phyloP scores from a whole-genome alignment of 2,888 invertebrate genomes.

The Acronicta alni region DNA sequence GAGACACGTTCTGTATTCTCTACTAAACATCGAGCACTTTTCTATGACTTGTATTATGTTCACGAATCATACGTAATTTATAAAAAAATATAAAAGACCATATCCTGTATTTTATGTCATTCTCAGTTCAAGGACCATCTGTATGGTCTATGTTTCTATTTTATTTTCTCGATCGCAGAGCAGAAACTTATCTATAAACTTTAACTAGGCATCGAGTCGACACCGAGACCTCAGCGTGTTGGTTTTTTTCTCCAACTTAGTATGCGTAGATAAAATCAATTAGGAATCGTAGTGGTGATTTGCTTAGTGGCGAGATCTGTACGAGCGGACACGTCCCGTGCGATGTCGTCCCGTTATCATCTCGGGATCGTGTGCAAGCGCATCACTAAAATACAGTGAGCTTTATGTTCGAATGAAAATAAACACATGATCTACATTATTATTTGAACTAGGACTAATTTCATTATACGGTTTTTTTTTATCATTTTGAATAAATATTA shows the following conservation, averaged over 20 bases:
- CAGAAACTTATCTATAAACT: conserved; percentile 41
- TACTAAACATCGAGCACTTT: too few relatives aligned
- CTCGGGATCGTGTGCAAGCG: conserved; percentile 61
- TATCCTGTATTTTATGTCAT: background rate
- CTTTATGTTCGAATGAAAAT: conserved; percentile 8
- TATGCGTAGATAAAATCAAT: conserved; percentile 80
- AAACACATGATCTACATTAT: background rate
- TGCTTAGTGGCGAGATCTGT: conserved; percentile 71
- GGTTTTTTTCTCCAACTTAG: conserved; percentile 49
- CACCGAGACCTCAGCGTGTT: conserved; percentile 21
- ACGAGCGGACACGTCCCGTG: conserved; percentile 68
- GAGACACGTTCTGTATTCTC: too few relatives aligned
- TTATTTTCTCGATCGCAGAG: conserved; percentile 6
- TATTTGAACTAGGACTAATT: too few relatives aligned
- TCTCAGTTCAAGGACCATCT: background rate
- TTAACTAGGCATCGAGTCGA: conserved; percentile 28
- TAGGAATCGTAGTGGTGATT: conserved; percentile 73
- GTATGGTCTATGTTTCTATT: background rate
- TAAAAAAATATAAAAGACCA: too few relatives aligned
- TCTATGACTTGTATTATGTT: too few relatives aligned
- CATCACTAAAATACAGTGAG: conserved; percentile 58
- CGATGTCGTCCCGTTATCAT: conserved; percentile 75
- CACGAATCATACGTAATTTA: too few relatives aligned
- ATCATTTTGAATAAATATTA: too few relatives aligned
- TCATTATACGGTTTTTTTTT: too few relatives aligned